Evolutionary conservation across 1,140 invertebrate species (phyloP).

Genomic region (Acromyrmex charruanus): DNA sequence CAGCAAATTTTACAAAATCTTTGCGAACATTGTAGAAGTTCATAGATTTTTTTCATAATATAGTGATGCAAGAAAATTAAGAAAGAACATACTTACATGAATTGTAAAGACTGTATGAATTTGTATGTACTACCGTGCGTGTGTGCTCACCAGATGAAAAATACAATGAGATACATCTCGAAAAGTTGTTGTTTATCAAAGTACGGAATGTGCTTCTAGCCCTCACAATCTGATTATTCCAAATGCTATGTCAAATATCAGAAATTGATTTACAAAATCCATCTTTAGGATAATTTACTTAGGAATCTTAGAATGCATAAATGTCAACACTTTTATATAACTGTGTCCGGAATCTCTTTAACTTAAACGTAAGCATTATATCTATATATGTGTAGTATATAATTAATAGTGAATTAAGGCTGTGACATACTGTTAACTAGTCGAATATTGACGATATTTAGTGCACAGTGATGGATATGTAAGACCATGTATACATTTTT

Average conservation of each 20-base stretch:
- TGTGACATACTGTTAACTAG: conserved; percentile 76
- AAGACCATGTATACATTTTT: conserved; percentile 70
- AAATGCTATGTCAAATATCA: conserved; percentile 31
- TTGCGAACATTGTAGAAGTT: conserved; percentile 65
- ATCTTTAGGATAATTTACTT: conserved; percentile 56
- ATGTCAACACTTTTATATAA: conserved; percentile 61
- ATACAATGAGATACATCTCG: conserved; percentile 79
- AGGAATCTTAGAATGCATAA: conserved; percentile 31
- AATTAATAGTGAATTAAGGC: conserved; percentile 73
- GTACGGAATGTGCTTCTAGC: conserved; percentile 77
- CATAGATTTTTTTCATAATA: conserved; percentile 70
- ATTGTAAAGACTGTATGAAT: conserved; percentile 79
- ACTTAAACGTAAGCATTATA: conserved; percentile 35
- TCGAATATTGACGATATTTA: conserved; percentile 67
- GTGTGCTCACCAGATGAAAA: conserved; percentile 77
- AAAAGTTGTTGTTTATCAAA: conserved; percentile 79
- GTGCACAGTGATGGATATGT: conserved; percentile 64
- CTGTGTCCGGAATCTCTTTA: conserved; percentile 61
- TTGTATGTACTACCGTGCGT: conserved; percentile 80
- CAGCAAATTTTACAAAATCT: conserved; percentile 64
- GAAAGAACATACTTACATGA: conserved; percentile 65
- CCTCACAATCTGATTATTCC: conserved; percentile 73
- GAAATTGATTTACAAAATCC: conserved; percentile 34
- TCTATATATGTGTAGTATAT: conserved; percentile 63
- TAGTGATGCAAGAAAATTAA: conserved; percentile 52